Base-by-base conservation (phyloP, 2,113 vertebrate species). In the Podarcis raffonei region DNA sequence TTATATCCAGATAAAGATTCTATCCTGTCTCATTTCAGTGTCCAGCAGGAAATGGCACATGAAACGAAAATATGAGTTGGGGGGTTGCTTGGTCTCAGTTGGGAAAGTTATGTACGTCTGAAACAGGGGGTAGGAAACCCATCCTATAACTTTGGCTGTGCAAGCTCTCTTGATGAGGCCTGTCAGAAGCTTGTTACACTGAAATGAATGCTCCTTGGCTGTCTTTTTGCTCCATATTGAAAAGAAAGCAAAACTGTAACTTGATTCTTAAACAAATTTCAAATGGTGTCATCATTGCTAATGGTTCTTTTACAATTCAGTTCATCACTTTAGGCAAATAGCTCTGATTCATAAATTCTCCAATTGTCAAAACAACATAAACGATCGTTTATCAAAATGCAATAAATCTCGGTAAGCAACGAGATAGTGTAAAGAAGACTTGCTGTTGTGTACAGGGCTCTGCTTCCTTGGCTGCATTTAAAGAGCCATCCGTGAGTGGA, bases 291-390 rank as follows among this genome's bases (percentile, higher is more conserved):
- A 95, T 96, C 95, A 95, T 96, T 95, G 93, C 96, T 97, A 97
- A 97, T 97, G 95, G 95, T 92, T 96, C 91, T 96, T 97, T 95
- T 96, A 96, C 92, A 85, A 96, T 94, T 93, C 87, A 94, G 93
- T 95, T 97, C 89, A 96, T 94, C 95, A 94, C 94, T 91, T 92
- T 92, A 92, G 94, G 93, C 93, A 96, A 95, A 95, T 95, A 89
- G 93, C 89, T 93, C 94, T 97, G 75, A 1, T 96, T 97, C 89
- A 93, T 94, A 97, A 97, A 95, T 94, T 96, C 87, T 94, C 95
- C 89, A 88, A 93, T 95, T 97, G 96, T 98, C 97, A 97, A 97
- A 98, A 97, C 96, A 97, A 93, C 94, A 92, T 96, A 95, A 95
- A 91, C 91, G 94, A 97, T 97, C 92, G 30, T 98, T 98, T 97